Conservation (phyloP, 1,140 invertebrate genomes). For the Glossosoma conforme region DNA sequence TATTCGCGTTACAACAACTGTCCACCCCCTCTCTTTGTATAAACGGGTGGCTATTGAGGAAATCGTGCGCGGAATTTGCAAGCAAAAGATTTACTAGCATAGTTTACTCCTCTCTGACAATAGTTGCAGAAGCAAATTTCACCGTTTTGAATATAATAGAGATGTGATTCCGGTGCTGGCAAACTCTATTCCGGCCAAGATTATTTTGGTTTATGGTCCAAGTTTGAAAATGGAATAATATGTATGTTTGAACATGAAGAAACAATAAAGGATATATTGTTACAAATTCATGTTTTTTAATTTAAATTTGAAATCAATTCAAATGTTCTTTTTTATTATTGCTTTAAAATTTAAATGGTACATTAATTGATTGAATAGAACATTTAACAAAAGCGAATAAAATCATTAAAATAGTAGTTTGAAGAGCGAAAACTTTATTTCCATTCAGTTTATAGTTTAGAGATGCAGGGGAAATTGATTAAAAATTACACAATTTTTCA, state of each 20-base stretch:
- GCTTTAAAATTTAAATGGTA: too few species aligned
- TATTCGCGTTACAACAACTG: neutral
- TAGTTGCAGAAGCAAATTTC: neutral
- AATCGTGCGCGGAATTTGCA: slow-evolving; percentile 11
- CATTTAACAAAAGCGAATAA: too few species aligned
- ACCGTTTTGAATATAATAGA: neutral
- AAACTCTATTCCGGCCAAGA: neutral
- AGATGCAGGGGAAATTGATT: too few species aligned
- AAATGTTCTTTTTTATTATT: too few species aligned
- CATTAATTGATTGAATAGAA: too few species aligned
- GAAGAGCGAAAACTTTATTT: too few species aligned
- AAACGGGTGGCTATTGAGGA: slow-evolving; percentile 11
- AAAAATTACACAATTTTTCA: too few species aligned
- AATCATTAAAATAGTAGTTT: too few species aligned
- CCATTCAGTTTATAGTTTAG: too few species aligned
- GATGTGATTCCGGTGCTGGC: neutral
- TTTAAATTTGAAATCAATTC: too few species aligned
- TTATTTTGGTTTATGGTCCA: slow-evolving; percentile 1
- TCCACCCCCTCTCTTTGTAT: neutral
- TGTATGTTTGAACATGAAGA: neutral
- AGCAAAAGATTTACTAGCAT: slow-evolving; percentile 16
- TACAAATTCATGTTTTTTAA: too few species aligned
- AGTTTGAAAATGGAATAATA: slow-evolving; percentile 1
- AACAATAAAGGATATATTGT: too few species aligned
- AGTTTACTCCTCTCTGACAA: slow-evolving; percentile 8